Base-by-base conservation (phyloP, 2,888 invertebrate species). In the Epinotia bilunana region DNA sequence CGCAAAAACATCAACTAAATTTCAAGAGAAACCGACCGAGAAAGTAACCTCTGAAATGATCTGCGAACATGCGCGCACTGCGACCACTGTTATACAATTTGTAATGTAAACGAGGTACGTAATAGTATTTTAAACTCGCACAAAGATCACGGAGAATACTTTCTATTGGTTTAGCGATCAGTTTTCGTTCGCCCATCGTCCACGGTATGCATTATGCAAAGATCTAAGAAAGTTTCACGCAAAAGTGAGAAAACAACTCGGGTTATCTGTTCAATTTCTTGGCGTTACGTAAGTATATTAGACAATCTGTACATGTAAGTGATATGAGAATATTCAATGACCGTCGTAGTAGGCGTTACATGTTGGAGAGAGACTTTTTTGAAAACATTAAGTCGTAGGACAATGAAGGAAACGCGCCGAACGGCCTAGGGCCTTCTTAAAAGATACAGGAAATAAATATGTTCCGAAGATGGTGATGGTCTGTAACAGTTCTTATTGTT, bases 1-100 rank as follows among this genome's bases (percentile, higher is more conserved):
- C 20, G 69, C 57, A 77, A 80, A 76, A 77, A 79, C 78, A 80
- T 78, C 81, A 83, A 81, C 80, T 79, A 83, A 84, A 88, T 87
- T 84, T 82, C 82, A 80, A 82, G 91, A 86, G 90, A 91, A 90
- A 91, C 88, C 89, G 83, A 88, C 87, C 87, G 89, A 84, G 91
- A 91, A 91, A 91, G 90, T 88, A 87, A 85, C 87, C 85, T 86
- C 81, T 86, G 86, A 86, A 86, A 88, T 81, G 80, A 80, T 77
- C 80, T 77, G 67, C 74, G 76, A 78, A 79, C 80, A 79, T 79
- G 78, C 79, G 76, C 71, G 53, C 74, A 57, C 58, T 71, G 46
- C 69, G 71, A 60, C 74, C 49, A 75, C 72, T 61, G 73, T 77
- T 75, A 77, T 72, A 76, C 72, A 76, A 76, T 73, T 64, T 67